Base-by-base conservation (phyloP, 2,888 invertebrate species). In the Rhamphomyia laevipes region DNA sequence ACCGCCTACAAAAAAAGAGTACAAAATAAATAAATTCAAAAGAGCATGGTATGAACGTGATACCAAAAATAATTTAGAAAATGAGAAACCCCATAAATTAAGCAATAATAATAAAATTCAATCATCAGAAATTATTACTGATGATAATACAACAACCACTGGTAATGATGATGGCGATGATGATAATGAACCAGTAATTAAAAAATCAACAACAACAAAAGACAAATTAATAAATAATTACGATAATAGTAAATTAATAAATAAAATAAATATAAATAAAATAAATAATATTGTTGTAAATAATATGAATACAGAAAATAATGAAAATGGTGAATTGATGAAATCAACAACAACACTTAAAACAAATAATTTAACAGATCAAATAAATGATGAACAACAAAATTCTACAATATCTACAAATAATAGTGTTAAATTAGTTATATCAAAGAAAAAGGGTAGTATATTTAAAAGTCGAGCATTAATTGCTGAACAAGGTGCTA, bases 381-480 rank as follows among this genome's bases (percentile, higher is more conserved):
- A 27, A 27, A 27, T 7, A 7, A 27, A 27, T 27, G 23, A 27
- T 27, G 23, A 27, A 27, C 23, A 27, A 7, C 23, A 27, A 27
- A 27, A 27, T 9, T 27, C 23, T 27, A 27, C 5, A 7, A n/a
- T n/a, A n/a, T n/a, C n/a, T n/a, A 27, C 23, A 79, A 55, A 74
- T 54, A 4, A 76, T 43, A 71, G 78, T 63, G 82, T 81, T 17
- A 84, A 84, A 61, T 65, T 84, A 55, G 80, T 84, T 16, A 84
- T 84, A 55, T 82, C 82, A 2, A 84, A 84, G 65, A 90, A 88
- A 66, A 90, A 91, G 64, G 89, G 89, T 43, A 89, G 89, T 60
- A 90, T 91, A 65, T 91, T 91, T 63, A 91, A 91, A 63, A 88
- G 88, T 62, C 80, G 90, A 50, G 82, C 82, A 13, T 68, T 82